These are phyloP conservation scores for Meloe dianella DNA, from an alignment of 2,888 invertebrate species.

Conservation along the genomic window DNA sequence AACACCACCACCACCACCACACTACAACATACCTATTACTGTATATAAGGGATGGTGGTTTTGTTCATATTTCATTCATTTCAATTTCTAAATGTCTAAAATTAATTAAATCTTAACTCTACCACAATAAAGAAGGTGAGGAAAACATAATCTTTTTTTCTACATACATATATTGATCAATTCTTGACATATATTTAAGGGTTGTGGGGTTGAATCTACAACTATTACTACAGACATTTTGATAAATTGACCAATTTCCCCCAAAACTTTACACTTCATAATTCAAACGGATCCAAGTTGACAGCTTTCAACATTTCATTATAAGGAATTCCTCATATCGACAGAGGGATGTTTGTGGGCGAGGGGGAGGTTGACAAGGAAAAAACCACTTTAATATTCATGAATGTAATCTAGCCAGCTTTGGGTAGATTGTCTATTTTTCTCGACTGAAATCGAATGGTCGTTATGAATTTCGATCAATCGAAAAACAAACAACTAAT, in stretches of 20 bases:
- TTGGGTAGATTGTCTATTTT: too few species aligned
- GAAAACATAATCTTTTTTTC: neutral
- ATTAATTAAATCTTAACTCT: neutral
- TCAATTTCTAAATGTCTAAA: neutral
- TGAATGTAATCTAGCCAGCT: conserved; percentile 12
- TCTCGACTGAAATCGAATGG: too few species aligned
- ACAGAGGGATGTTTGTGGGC: neutral
- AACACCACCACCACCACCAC: neutral
- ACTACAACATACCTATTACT: too few species aligned
- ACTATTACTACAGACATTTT: conserved; percentile 19
- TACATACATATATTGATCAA: neutral
- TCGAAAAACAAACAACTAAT: too few species aligned
- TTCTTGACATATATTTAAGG: neutral
- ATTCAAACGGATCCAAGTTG: conserved; percentile 19
- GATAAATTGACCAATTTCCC: conserved; percentile 31
- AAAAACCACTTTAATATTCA: conserved; percentile 20
- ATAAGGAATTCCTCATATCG: conserved; percentile 20
- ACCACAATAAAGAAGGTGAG: neutral
- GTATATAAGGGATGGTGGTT: neutral
- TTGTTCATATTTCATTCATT: neutral
- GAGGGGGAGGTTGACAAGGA: neutral
- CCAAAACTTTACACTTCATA: conserved; percentile 21
- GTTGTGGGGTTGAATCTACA: neutral
- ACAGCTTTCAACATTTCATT: conserved; percentile 24
- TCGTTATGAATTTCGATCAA: too few species aligned